Conservation (phyloP, 2,888 invertebrate genomes). For the Subacronicta megacephala region DNA sequence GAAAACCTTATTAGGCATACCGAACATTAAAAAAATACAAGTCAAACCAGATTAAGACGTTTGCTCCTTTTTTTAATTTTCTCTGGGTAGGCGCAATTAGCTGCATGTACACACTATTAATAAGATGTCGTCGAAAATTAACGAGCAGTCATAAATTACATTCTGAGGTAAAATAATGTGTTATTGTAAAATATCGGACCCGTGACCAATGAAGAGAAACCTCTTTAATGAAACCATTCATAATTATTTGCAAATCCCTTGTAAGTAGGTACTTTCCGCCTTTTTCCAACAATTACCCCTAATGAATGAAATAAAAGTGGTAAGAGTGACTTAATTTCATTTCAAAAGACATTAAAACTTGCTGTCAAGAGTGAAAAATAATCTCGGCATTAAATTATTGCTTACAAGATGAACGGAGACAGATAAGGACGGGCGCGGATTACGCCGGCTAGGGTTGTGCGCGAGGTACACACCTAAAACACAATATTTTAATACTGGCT, state of each 20-base stretch:
- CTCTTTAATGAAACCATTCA: neutral
- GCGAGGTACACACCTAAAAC: slow-evolving; percentile 1
- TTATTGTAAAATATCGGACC: too few species aligned
- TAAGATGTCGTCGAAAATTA: too few species aligned
- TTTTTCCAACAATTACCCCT: slow-evolving; percentile 55
- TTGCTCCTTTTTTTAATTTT: too few species aligned
- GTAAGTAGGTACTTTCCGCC: slow-evolving; percentile 16
- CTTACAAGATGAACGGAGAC: slow-evolving; percentile 81
- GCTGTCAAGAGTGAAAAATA: slow-evolving; percentile 86
- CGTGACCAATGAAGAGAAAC: too few species aligned
- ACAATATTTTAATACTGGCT: slow-evolving; percentile 1
- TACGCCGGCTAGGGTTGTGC: slow-evolving; percentile 57
- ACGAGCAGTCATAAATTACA: too few species aligned
- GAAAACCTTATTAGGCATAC: too few species aligned
- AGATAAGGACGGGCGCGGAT: slow-evolving; percentile 77
- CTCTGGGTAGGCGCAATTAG: too few species aligned
- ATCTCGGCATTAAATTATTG: slow-evolving; percentile 84
- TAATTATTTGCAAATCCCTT: slow-evolving; percentile 12
- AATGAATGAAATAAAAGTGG: slow-evolving; percentile 70
- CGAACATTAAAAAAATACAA: too few species aligned
- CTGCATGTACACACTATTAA: too few species aligned
- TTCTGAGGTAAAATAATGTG: too few species aligned
- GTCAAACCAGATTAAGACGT: too few species aligned
- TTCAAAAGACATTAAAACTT: slow-evolving; percentile 87
- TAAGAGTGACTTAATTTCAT: slow-evolving; percentile 80